phyloP scores from a whole-genome alignment of 1,140 invertebrate species.

The Pogonognathellus flavescens region DNA sequence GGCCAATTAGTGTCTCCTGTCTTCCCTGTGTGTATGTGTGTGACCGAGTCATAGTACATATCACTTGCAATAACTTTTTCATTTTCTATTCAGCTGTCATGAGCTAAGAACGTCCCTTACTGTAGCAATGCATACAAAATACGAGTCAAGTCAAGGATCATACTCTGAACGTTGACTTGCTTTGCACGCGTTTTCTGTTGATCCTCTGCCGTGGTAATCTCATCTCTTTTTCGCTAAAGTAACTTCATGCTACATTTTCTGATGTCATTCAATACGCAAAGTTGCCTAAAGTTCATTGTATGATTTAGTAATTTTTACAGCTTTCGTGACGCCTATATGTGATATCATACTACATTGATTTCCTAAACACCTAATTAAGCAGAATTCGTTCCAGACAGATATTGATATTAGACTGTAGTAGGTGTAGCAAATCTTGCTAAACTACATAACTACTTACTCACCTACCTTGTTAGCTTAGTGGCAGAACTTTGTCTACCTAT shows the following conservation, averaged over 20 bases:
- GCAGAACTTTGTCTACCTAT: no score
- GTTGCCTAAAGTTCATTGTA: conserved; percentile 5
- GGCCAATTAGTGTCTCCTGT: conserved; percentile 54
- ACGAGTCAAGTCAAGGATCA: not conserved
- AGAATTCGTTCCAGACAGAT: not conserved
- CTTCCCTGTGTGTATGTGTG: conserved; percentile 21
- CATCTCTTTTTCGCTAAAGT: not conserved
- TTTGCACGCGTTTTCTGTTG: not conserved
- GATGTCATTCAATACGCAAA: not conserved
- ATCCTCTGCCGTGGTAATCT: not conserved
- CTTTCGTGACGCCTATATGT: not conserved
- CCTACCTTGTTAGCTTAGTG: no score
- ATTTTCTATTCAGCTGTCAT: conserved; percentile 38
- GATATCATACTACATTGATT: not conserved
- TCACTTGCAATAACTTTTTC: conserved; percentile 36
- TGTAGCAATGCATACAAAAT: not conserved
- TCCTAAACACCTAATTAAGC: not conserved
- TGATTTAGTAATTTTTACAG: conserved; percentile 23
- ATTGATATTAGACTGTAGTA: not conserved
- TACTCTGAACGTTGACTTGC: not conserved
- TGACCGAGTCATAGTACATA: conserved; percentile 25
- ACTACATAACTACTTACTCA: no score
- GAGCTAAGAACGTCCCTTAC: not conserved
- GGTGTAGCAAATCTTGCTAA: not conserved
- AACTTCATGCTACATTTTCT: not conserved